Evolutionary conservation across 2,797 vertebrate genomes (phyloP).

Genomic region (Protosalanx chinensis): DNA sequence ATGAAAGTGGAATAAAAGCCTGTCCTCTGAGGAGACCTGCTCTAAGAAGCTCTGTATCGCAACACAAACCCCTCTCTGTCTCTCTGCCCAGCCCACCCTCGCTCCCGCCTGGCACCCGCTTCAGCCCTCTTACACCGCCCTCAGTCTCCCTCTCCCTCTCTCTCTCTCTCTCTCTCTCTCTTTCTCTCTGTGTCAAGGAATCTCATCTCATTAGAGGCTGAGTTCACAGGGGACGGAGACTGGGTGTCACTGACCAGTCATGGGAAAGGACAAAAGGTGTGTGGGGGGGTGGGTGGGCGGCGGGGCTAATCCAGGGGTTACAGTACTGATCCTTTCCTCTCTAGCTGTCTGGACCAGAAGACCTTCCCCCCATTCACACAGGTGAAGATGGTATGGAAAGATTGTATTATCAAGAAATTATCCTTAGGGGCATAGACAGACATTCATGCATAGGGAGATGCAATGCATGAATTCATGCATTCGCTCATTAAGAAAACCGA

Average conservation of each 20-base stretch:
- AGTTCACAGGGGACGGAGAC: background rate
- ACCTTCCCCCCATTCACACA: background rate
- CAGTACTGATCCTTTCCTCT: background rate
- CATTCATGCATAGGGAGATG: background rate
- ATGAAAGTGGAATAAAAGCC: background rate
- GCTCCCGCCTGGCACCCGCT: background rate
- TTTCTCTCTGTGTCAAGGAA: background rate
- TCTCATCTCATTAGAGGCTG: background rate
- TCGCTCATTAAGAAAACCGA: background rate
- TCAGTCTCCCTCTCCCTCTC: too few species aligned
- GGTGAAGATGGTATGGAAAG: background rate
- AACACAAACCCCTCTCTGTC: slow-evolving; percentile 13
- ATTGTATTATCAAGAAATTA: too few species aligned
- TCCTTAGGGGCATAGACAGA: too few species aligned
- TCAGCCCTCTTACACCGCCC: background rate
- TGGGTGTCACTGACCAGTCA: background rate
- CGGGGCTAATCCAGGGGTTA: too few species aligned
- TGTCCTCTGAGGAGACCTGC: background rate
- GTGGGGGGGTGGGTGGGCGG: too few species aligned
- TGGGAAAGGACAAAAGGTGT: too few species aligned
- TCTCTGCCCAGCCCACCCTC: too few species aligned
- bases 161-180: too few species aligned
- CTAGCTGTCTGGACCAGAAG: background rate
- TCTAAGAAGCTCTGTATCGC: background rate
- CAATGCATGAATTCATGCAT: background rate